Conservation (phyloP, 1,140 invertebrate genomes). For the Papilio polyxenes region DNA sequence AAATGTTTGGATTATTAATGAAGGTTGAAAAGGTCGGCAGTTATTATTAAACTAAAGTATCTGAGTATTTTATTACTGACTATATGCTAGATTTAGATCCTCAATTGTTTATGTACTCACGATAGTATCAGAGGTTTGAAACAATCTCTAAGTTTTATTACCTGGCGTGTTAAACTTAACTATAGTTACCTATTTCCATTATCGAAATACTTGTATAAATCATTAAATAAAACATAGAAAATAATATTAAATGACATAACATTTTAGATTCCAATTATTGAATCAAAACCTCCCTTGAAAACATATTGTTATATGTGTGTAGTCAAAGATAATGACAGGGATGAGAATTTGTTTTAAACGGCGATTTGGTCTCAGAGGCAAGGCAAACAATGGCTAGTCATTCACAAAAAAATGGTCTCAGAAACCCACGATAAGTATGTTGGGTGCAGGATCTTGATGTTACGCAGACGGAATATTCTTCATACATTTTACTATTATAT, state of each 20-base stretch:
- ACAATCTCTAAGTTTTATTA: not conserved
- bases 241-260: too few relatives aligned
- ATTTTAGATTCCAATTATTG: too few relatives aligned
- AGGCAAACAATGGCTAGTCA: too few relatives aligned
- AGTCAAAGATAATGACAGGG: too few relatives aligned
- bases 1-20: conserved; percentile 39
- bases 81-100: not conserved
- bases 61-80: conserved; percentile 7
- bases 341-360: too few relatives aligned
- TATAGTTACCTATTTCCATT: too few relatives aligned
- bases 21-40: conserved; percentile 23
- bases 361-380: too few relatives aligned
- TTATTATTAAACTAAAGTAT: conserved; percentile 27
- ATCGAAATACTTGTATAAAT: too few relatives aligned
- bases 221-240: not conserved
- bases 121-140: not conserved
- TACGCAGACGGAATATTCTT: not conserved
- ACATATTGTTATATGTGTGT: too few relatives aligned
- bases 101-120: not conserved
- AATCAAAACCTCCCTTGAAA: too few relatives aligned
- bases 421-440: too few relatives aligned
- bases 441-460: not conserved
- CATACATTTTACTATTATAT: not conserved
- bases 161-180: not conserved
- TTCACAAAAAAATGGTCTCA: too few relatives aligned